Evolutionary conservation across 1,140 invertebrate genomes (phyloP).

Genomic region (Chelonus insularis): DNA sequence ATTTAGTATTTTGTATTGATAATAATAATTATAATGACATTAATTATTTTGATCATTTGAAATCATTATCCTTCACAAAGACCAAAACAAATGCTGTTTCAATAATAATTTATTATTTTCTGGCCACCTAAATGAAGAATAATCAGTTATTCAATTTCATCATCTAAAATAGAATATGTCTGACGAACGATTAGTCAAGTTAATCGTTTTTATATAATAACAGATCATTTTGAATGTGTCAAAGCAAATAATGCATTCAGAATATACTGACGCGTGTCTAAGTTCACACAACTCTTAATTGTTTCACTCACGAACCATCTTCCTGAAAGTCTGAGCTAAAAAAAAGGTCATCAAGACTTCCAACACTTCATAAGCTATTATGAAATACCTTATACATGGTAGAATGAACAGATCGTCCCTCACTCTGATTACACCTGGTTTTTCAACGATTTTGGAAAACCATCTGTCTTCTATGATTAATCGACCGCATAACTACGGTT

Average conservation of each 20-base stretch:
- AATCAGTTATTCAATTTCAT: no score
- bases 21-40: no score
- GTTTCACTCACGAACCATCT: neutral
- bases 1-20: no score
- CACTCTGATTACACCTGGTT: no score
- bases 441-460: neutral
- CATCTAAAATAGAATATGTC: neutral
- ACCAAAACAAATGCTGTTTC: no score
- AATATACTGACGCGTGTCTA: neutral
- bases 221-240: constrained; percentile 7
- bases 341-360: neutral
- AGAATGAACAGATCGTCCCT: neutral
- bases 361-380: neutral
- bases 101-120: no score
- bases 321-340: no score
- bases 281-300: neutral
- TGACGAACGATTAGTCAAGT: constrained; percentile 2
- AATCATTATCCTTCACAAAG: no score
- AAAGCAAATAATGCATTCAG: neutral
- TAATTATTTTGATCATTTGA: no score
- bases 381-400: neutral
- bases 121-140: no score
- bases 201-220: neutral
- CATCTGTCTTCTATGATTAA: neutral
- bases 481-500: no score